Evolutionary conservation across 2,888 invertebrate genomes (phyloP), one percentile per base, ranked within the genome.

Genomic region (Parasteatoda lunata): DNA sequence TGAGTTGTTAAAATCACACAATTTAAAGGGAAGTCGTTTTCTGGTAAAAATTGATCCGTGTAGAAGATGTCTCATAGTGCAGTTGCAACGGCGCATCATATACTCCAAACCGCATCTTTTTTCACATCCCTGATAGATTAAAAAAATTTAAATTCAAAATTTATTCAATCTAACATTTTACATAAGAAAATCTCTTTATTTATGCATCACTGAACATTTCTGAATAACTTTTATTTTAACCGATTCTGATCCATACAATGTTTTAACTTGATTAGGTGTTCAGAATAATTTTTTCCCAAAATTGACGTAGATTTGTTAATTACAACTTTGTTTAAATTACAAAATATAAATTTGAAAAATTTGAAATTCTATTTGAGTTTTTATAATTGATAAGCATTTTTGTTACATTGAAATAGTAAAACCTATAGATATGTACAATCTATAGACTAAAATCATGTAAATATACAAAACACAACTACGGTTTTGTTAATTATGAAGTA

Each of bases 101-200:
- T 79, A 73, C 5, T 69, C 15, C 30, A 69, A 70, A 3, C 73
- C 69, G 11, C 84, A 84, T 1, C 13, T 59, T 48, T 84, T 84
- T 49, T 84, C 84, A 45, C 84, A 84, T 48, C 84, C 84, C 84
- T 84, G 6, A 5, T 15, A 77, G 65, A n/a, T 47, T 30, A 3
- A 59, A 3, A 76, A 13, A 66, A 48, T 8, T 7, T 13, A 30
- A 49, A 49, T 4, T 11, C 4, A 71, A 47, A n/a, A 48, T 13
- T 9, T 1, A 13, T 47, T 59, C 4, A 4, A 8, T 59, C 8
- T 8, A n/a, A 59, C 8, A 13, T 59, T 9, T 3, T 13, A 59
- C 9, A 59, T n/a, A 7, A 7, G 7, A 59, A 59, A 7, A 59
- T 7, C 7, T 59, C 59, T 59, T 59, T 7, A 59, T 4, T 59